These are phyloP conservation scores for Epinotia demarniana DNA, from an alignment of 2,888 invertebrate genomes.

Conservation along the genomic window DNA sequence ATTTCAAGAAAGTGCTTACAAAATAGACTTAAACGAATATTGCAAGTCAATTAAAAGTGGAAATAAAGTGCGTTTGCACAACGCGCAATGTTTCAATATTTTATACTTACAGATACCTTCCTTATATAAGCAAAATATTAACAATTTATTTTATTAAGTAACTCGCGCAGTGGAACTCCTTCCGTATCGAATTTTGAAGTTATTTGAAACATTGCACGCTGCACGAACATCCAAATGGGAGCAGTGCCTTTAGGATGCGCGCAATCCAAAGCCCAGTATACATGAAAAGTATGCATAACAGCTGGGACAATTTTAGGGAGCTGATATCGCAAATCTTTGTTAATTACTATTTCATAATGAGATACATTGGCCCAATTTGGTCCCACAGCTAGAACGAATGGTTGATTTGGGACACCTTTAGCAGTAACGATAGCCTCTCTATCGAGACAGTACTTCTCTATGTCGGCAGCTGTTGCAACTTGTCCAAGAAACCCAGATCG, in stretches of 20 bases:
- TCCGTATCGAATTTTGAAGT: neutral
- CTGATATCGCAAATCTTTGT: too few relatives aligned
- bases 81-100: too few relatives aligned
- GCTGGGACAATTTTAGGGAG: neutral
- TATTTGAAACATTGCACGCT: neutral
- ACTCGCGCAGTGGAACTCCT: neutral
- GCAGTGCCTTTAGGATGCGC: neutral
- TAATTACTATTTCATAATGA: neutral
- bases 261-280: conserved; percentile 11
- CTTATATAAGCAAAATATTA: too few relatives aligned
- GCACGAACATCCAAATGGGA: neutral
- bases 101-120: too few relatives aligned
- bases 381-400: neutral
- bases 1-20: too few relatives aligned
- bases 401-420: conserved; percentile 1
- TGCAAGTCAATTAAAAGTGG: too few relatives aligned
- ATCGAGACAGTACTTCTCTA: neutral
- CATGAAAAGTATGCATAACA: too few relatives aligned
- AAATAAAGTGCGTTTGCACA: too few relatives aligned
- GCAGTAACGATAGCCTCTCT: too few relatives aligned
- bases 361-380: neutral
- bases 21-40: too few relatives aligned
- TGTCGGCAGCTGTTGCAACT: conserved; percentile 4
- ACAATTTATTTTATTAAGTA: neutral
- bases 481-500: neutral